A percentile compares a stretch with the other conserved stretches of the same genome.
phyloP scores from a whole-genome alignment of 2,888 invertebrate genomes.

The Hedychridium roseum region DNA sequence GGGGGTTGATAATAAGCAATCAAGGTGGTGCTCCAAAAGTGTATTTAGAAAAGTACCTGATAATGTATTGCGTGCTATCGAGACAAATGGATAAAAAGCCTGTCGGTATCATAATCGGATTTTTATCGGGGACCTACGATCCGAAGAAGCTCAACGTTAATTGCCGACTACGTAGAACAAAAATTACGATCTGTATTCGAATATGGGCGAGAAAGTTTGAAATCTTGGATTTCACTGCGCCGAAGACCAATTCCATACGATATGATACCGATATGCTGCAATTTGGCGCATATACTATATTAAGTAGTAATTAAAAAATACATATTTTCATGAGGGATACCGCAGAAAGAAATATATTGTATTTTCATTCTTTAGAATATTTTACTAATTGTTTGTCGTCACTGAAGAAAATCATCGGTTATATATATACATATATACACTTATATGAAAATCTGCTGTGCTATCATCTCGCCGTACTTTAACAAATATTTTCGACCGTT shows the following conservation, averaged over 20 bases:
- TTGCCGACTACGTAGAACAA: conserved; percentile 1
- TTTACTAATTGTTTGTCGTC: conserved; percentile 43
- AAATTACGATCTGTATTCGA: conserved; percentile 2
- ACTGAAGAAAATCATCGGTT: not conserved
- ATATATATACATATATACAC: too few species aligned
- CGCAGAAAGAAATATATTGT: conserved; percentile 31
- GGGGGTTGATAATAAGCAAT: too few species aligned
- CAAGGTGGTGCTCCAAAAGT: conserved; percentile 9
- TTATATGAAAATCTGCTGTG: too few species aligned
- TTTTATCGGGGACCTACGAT: too few species aligned
- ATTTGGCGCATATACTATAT: conserved; percentile 3
- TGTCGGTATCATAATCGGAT: too few species aligned
- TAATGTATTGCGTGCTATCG: conserved; percentile 8
- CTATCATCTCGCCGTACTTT: too few species aligned
- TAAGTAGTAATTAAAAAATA: conserved; percentile 9
- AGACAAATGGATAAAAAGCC: too few species aligned
- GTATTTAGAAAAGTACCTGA: conserved; percentile 24
- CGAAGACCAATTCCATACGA: too few species aligned
- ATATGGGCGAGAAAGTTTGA: not conserved
- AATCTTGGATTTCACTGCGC: not conserved
- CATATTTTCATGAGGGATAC: conserved; percentile 27
- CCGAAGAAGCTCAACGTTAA: conserved; percentile 3
- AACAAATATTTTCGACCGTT: too few species aligned
- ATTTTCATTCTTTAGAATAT: conserved; percentile 50
- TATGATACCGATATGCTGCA: too few species aligned